Base-by-base conservation (phyloP, 2,113 vertebrate genomes). In the Chamaetylas fuelleborni region DNA sequence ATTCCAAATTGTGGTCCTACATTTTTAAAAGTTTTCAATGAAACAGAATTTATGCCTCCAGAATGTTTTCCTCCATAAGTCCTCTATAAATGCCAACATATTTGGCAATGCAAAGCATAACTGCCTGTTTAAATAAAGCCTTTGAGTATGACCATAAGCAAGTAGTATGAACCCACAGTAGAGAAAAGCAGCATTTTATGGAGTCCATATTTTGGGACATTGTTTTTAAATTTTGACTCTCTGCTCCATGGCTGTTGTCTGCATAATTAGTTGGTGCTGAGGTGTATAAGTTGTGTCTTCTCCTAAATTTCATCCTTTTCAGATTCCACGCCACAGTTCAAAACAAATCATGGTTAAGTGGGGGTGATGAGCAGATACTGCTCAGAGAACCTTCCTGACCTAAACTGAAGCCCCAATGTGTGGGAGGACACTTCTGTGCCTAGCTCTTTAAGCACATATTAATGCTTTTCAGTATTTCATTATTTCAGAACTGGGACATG, bases 41-140 rank as follows among this genome's bases (percentile, higher is more conserved):
- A 61, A 14, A 3, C 8, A 47, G 7, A 36, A 29, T 22, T 62
- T 65, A 43, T 3, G 4, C 45, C 6, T 62, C 80, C 25, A 42
- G 10, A 80, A 61, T 13, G 0, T 53, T 64, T 79, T 86, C 26
- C 2, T 79, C 31, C 7, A 6, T 40, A 45, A 69, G 1, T 0
- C 3, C 12, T 73, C 10, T 45, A 7, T 2, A 43, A 24, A 50
- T 50, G 2, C 17, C 19, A 71, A 8, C 13, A 64, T 2, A 2
- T 19, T 17, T 2, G 2, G 3, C 13, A 51, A 6, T 36, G 1
- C 12, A 72, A 31, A 56, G 7, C 2, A 26, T 8, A 38, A 14
- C 12, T 50, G 1, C 2, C 79, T 6, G 12, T 43, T 60, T 54
- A 22, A 69, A 47, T 15, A 57, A 81, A 72, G 0, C 2, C 5